Percentiles rank a stretch among this genome's conserved stretches.
phyloP scores from a whole-genome alignment of 2,113 vertebrate species.

The Equus przewalskii region DNA sequence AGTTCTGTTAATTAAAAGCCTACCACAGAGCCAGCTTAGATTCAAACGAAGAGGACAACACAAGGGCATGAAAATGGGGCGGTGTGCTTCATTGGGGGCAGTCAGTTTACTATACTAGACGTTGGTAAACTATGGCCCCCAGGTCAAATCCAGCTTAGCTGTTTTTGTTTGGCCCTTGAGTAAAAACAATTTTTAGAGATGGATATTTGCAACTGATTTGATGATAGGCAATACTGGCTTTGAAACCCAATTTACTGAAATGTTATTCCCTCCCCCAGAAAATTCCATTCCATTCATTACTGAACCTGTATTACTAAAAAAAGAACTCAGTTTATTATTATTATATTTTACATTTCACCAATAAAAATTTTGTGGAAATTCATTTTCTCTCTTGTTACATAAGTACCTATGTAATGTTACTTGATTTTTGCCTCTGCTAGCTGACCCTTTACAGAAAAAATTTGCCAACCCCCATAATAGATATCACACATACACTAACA shows the following conservation, averaged over 20 bases:
- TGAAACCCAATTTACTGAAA: not conserved
- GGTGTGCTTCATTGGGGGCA: not conserved
- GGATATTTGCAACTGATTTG: not conserved
- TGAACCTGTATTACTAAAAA: not conserved
- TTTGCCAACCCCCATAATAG: not conserved
- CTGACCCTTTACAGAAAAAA: not conserved
- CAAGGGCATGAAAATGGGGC: not conserved
- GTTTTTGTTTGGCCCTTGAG: not conserved
- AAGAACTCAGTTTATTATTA: not conserved
- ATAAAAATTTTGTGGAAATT: not conserved
- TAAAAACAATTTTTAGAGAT: conserved; percentile 30
- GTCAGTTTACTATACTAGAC: not conserved
- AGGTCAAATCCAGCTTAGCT: not conserved
- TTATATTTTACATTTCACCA: not conserved
- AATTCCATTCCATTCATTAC: not conserved
- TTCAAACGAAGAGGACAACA: not conserved
- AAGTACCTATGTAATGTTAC: not conserved
- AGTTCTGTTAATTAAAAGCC: not conserved
- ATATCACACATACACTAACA: not conserved
- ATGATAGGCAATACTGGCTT: not conserved
- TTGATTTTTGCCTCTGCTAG: conserved; percentile 6
- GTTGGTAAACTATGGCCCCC: not conserved
- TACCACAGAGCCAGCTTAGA: not conserved
- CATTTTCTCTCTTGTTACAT: not conserved
- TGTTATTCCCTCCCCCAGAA: not conserved